A percentile compares a stretch with the other conserved stretches of the same genome.
phyloP scores from a whole-genome alignment of 2,888 invertebrate species.

The Gandaritis pyraliata region DNA sequence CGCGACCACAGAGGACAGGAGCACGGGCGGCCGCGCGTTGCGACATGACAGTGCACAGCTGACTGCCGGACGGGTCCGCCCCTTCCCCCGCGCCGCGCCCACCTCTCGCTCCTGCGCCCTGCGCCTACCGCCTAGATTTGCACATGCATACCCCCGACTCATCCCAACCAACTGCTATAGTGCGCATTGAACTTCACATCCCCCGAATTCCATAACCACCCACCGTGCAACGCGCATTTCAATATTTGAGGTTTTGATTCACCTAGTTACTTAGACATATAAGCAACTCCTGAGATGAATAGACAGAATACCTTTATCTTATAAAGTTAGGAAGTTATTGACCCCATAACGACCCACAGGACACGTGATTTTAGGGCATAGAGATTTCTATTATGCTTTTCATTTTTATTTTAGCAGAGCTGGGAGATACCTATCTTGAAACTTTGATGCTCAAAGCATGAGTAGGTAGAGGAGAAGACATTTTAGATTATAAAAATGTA shows the following conservation, averaged over 20 bases:
- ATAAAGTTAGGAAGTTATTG: constrained; percentile 66
- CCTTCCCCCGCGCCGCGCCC: constrained; percentile 52
- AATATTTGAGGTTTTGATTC: background rate
- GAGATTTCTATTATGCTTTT: constrained; percentile 2
- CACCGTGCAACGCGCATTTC: background rate
- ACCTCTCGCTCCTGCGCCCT: constrained; percentile 61
- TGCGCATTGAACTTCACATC: constrained; percentile 29
- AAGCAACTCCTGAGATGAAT: constrained; percentile 22
- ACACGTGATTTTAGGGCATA: constrained; percentile 72
- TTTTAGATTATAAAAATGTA: constrained; percentile 19
- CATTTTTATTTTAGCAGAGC: background rate
- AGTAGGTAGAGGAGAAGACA: constrained; percentile 31
- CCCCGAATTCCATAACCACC: background rate
- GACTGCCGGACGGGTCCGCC: constrained; percentile 72
- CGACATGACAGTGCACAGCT: constrained; percentile 80
- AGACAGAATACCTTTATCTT: constrained; percentile 19
- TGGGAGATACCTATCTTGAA: constrained; percentile 4
- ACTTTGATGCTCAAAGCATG: constrained; percentile 5
- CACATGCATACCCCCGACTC: constrained; percentile 51
- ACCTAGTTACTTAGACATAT: background rate
- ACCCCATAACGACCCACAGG: constrained; percentile 77
- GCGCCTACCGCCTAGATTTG: constrained; percentile 51
- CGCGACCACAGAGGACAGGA: constrained; percentile 43
- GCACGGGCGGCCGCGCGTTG: constrained; percentile 56
- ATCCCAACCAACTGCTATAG: constrained; percentile 38